Base-by-base conservation (phyloP, 2,888 invertebrate genomes). In the Lasioglossum morio region DNA sequence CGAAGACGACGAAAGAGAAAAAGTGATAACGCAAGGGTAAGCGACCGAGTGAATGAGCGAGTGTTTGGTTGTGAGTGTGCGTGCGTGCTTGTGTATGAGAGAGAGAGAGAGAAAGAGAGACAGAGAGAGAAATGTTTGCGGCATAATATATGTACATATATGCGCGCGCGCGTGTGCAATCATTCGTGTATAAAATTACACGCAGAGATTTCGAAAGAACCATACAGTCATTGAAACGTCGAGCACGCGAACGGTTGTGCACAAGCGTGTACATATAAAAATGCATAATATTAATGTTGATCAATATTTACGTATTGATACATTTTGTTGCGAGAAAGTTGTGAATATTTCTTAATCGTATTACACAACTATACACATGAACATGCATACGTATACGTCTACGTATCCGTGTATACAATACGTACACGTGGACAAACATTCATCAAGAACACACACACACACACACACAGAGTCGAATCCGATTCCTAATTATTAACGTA, bases 221-320 rank as follows among this genome's bases (percentile, higher is more conserved):
- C 72, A 30, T 23, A 66, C 37, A 37, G 46, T 43, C 66, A 12
- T 43, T 48, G 37, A 48, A 16, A 69, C 53, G 23, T 30, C 34
- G 19, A 53, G 72, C 57, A 73, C 72, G 37, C 53, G 76, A 57
- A 79, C 53, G 79, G 48, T 60, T 60, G 77, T 73, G 57, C 75
- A n/a, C 34, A 53, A 2, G 63, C 76, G 53, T 78, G 82, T 75
- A 81, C 60, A 87, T 79, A 81, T 66, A 80, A 53, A 74, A 19
- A 82, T 75, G 70, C 78, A 87, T 81, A 43, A 70, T 82, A 82
- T 82, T 43, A 70, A 85, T 76, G 80, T 81, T 77, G 77, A 69
- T 77, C 78, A 74, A 82, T 81, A 76, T 77, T 84, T 84, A 85
- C 80, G 86, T 84, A 88, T 89, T 72, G 79, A 76, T 86, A 83